Evolutionary conservation across 2,113 vertebrate genomes (phyloP).

Genomic region (Lophochroa leadbeateri): DNA sequence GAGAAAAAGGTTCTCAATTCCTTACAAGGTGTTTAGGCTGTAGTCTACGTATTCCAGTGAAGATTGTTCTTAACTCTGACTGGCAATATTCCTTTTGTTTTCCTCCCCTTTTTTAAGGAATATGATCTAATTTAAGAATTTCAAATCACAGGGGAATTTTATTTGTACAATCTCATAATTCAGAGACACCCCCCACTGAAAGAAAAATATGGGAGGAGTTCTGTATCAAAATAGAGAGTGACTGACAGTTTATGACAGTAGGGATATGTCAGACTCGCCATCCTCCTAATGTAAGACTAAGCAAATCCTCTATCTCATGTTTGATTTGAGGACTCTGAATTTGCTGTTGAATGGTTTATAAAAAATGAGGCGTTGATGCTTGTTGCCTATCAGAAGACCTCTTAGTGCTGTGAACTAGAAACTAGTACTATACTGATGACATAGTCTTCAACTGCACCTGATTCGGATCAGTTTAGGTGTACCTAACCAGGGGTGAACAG

Average conservation of each 20-base stretch:
- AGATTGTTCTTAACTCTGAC: not conserved
- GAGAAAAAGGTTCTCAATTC: not conserved
- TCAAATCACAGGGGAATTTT: not conserved
- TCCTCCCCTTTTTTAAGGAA: not conserved
- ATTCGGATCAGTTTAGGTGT: not conserved
- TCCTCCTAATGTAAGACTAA: not conserved
- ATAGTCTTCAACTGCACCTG: not conserved
- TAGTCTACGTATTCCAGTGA: not conserved
- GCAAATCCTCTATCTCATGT: not conserved
- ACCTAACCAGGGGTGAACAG: not conserved
- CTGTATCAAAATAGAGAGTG: not conserved
- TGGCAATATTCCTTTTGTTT: not conserved
- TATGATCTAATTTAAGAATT: not conserved
- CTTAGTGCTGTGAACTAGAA: not conserved
- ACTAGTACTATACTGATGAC: not conserved
- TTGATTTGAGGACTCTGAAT: not conserved
- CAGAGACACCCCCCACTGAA: not conserved
- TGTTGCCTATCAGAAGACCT: not conserved
- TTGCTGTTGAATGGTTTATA: not conserved
- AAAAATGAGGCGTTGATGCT: not conserved
- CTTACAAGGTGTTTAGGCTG: not conserved
- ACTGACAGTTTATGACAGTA: not conserved
- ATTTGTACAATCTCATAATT: not conserved
- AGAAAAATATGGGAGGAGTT: not conserved
- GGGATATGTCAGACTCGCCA: not conserved